Base-by-base conservation (phyloP, 2,797 vertebrate genomes). In the Taeniopygia guttata region DNA sequence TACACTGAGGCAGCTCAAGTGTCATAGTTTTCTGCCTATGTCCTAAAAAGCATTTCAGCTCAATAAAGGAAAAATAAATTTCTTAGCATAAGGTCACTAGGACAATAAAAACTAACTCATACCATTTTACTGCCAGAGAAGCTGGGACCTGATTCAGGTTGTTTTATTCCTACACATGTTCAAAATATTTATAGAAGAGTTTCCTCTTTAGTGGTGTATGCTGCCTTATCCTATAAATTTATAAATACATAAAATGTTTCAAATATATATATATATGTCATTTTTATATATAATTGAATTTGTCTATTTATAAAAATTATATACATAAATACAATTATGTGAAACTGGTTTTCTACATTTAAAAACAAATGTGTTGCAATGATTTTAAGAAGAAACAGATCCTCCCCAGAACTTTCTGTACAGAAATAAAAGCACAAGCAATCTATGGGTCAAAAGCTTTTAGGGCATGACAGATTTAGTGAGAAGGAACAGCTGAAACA, bases 1-100 rank as follows among this genome's bases (percentile, higher is more conserved):
- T 81, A 81, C 58, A 62, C 19, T 66, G 79, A 88, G 79, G 68
- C 45, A 64, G 34, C 30, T 90, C 73, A 68, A 88, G 58, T 84
- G 67, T 54, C 42, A 54, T 29, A 26, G 55, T 58, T 93, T 66
- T 46, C 54, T 84, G 42, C 22, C 11, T 40, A 29, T 11, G 5
- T 81, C 45, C 9, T 15, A 55, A 49, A 73, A 96, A 92, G 12
- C 7, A 73, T 84, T 78, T 90, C 69, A 63, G 42, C 40, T 48
- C 30, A 63, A 55, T 43, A 66, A 88, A 82, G 11, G 34, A 66
- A 91, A 88, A 86, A 80, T 11, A 84, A 74, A n/a, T 45, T 69
- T 66, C 78, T 75, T 76, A 67, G 20, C 11, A 18, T 49, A 89
- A 84, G 66, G 59, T 90, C 56, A 90, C 25, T n/a, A 36, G 40